These are phyloP conservation scores for Zygaena filipendulae DNA, from an alignment of 2,888 invertebrate genomes.

Conservation along the genomic window DNA sequence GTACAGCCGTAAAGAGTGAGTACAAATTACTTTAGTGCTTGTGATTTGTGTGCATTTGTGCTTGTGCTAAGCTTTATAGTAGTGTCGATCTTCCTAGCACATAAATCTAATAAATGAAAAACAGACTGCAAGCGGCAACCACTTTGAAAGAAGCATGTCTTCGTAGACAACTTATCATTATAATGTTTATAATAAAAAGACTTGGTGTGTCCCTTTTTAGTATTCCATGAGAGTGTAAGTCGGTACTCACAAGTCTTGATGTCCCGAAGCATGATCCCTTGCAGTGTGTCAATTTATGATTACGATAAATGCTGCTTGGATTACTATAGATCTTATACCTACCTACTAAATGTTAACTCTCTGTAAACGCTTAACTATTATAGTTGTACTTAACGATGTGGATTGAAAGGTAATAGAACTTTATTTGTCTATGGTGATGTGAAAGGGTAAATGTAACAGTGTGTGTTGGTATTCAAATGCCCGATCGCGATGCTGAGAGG, in stretches of 20 bases:
- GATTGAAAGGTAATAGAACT: constrained; percentile 67
- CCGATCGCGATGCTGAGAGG: constrained; percentile 67
- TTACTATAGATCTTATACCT: constrained; percentile 39
- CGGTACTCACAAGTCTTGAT: constrained; percentile 38
- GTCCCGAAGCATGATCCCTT: constrained; percentile 55
- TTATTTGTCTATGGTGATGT: constrained; percentile 64
- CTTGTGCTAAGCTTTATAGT: constrained; percentile 62
- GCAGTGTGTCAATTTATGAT: constrained; percentile 51
- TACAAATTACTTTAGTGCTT: constrained; percentile 72
- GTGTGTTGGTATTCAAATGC: constrained; percentile 82
- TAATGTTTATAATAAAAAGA: constrained; percentile 26
- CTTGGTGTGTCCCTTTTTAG: constrained; percentile 39
- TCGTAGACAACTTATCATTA: constrained; percentile 29
- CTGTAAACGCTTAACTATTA: constrained; percentile 62
- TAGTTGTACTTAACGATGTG: constrained; percentile 64
- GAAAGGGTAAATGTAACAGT: constrained; percentile 59
- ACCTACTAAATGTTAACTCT: constrained; percentile 63
- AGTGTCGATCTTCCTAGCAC: constrained; percentile 54
- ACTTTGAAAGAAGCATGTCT: constrained; percentile 36
- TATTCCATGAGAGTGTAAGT: constrained; percentile 18
- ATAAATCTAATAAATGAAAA: constrained; percentile 34
- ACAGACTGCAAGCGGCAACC: constrained; percentile 62
- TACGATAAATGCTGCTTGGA: constrained; percentile 55
- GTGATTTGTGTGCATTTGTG: constrained; percentile 62
- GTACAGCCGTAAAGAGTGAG: constrained; percentile 77